Conservation (phyloP, 2,797 vertebrate species). For the Hydrocynus forskahlii region DNA sequence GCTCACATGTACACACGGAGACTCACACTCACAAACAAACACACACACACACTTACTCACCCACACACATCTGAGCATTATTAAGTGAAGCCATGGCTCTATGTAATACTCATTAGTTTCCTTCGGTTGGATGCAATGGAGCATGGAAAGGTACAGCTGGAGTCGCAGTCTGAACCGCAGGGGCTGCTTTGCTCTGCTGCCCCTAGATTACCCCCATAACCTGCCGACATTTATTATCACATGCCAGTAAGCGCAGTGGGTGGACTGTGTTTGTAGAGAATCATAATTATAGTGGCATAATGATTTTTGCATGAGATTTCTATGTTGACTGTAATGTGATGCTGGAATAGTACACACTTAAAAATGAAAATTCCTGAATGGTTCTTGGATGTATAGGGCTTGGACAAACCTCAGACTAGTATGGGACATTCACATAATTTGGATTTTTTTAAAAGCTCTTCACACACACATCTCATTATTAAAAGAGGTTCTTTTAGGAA, state of each 20-base stretch:
- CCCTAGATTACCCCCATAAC: slow-evolving; percentile 50
- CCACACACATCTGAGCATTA: slow-evolving; percentile 26
- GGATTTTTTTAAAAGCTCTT: background rate
- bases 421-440: background rate
- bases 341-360: background rate
- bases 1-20: background rate
- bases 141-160: slow-evolving; percentile 39
- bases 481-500: too few species aligned
- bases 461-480: background rate
- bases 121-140: slow-evolving; percentile 28
- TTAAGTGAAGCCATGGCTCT: slow-evolving; percentile 42
- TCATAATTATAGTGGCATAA: slow-evolving; percentile 16
- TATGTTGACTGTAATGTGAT: background rate
- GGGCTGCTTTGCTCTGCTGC: slow-evolving; percentile 41
- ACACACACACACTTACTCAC: background rate
- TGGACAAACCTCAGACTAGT: background rate
- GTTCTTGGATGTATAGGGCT: background rate
- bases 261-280: slow-evolving; percentile 10
- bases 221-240: slow-evolving; percentile 49
- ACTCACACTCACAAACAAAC: background rate
- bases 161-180: slow-evolving; percentile 39
- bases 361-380: background rate
- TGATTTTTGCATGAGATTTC: background rate
- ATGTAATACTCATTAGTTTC: slow-evolving; percentile 40
- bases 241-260: slow-evolving; percentile 9